These are phyloP conservation scores for Crotalus viridis DNA, from an alignment of 2,113 vertebrate species.

Conservation along the genomic window DNA sequence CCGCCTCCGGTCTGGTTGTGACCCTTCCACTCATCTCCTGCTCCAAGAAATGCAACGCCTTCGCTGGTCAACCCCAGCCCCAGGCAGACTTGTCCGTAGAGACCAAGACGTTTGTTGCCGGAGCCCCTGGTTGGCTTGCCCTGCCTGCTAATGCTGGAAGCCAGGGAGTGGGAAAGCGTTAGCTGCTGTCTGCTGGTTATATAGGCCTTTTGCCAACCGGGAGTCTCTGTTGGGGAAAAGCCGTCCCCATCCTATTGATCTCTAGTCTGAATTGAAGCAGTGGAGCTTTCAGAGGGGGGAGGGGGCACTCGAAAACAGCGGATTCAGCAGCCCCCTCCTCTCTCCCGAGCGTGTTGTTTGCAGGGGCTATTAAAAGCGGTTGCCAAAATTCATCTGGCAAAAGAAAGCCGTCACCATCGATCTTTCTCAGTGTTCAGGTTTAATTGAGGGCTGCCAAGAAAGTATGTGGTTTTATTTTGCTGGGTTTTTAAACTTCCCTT, in stretches of 20 bases:
- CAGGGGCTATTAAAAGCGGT: neutral
- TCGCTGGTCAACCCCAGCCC: neutral
- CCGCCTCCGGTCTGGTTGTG: neutral
- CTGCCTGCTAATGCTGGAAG: neutral
- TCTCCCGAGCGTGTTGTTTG: no score
- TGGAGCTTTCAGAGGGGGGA: neutral
- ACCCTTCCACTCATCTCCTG: neutral
- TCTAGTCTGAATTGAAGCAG: neutral
- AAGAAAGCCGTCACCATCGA: neutral
- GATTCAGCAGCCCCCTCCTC: neutral
- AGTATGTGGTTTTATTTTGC: neutral
- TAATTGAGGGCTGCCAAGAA: neutral
- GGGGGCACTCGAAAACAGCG: neutral
- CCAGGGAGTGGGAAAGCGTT: neutral
- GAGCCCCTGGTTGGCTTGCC: neutral
- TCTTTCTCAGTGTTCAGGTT: neutral
- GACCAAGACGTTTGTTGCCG: neutral
- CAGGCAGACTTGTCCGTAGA: accelerated
- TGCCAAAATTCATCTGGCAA: neutral
- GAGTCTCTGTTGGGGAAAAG: neutral
- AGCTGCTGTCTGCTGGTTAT: neutral
- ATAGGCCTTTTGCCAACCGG: neutral
- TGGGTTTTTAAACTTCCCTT: neutral
- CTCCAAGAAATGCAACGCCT: neutral
- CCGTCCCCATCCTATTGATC: neutral